Evolutionary conservation across 2,888 invertebrate genomes (phyloP).

Genomic region (Eurytoma californica): DNA sequence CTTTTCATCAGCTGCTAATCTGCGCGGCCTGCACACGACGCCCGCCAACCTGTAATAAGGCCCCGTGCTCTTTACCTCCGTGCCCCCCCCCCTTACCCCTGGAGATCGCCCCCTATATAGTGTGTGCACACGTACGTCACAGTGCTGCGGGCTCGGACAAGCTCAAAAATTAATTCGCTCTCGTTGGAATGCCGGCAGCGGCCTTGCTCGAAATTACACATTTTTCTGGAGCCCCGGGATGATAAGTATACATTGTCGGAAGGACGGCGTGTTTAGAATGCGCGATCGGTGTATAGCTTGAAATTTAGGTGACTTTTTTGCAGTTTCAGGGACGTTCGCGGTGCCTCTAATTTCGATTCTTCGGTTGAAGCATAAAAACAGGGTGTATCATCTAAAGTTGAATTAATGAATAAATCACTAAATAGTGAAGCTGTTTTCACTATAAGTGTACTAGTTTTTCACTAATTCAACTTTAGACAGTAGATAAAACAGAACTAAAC

Average conservation of each 20-base stretch:
- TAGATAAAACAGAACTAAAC: too few relatives aligned
- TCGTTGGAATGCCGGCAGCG: not conserved
- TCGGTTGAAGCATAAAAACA: too few relatives aligned
- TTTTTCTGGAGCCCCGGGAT: not conserved
- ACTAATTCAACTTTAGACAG: too few relatives aligned
- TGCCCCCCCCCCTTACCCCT: not conserved
- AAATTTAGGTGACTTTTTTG: not conserved
- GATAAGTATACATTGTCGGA: not conserved
- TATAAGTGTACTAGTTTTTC: too few relatives aligned
- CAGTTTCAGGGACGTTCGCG: not conserved
- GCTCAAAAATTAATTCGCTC: conserved; percentile 14
- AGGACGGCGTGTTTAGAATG: not conserved
- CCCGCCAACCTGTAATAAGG: conserved; percentile 9
- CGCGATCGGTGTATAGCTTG: not conserved
- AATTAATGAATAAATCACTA: too few relatives aligned
- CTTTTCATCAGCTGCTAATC: conserved; percentile 71
- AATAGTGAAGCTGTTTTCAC: too few relatives aligned
- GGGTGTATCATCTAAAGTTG: too few relatives aligned
- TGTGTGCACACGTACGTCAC: not conserved
- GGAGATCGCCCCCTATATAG: not conserved
- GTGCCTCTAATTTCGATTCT: not conserved
- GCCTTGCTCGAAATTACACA: not conserved
- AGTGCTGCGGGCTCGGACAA: not conserved
- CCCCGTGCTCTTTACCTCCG: not conserved
- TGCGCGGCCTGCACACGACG: conserved; percentile 19